Conservation (phyloP, 2,113 vertebrate genomes). For the Dunckerocampus dactyliophorus region DNA sequence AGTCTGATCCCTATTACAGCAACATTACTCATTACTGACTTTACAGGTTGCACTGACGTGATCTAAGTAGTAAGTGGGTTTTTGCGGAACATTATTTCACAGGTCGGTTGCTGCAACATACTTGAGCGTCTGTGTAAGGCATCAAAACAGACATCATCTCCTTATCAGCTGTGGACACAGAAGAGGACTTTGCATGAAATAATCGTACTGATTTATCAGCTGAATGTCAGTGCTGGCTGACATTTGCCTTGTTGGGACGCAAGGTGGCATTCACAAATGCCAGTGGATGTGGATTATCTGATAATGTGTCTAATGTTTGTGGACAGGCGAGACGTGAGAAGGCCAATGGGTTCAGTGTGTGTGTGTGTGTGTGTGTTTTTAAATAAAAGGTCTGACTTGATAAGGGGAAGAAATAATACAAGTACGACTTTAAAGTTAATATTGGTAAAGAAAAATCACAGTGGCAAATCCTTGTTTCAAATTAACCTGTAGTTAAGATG, state of each 20-base stretch:
- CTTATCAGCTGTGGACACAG: not conserved
- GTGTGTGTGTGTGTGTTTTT: too few relatives aligned
- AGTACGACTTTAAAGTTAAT: not conserved
- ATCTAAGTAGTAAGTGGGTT: too few relatives aligned
- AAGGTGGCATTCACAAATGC: not conserved
- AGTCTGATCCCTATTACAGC: too few relatives aligned
- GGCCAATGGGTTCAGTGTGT: not conserved
- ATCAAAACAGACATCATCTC: not conserved
- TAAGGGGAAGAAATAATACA: not conserved
- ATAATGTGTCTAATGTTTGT: slow-evolving; percentile 5
- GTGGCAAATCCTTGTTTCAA: too few relatives aligned
- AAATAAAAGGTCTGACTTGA: not conserved
- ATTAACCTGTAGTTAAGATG: not conserved
- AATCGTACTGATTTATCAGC: not conserved
- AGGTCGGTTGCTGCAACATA: too few relatives aligned
- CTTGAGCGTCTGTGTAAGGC: not conserved
- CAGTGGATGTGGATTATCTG: slow-evolving; percentile 1
- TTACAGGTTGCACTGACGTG: too few relatives aligned
- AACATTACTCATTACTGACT: too few relatives aligned
- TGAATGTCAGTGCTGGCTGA: slow-evolving; percentile 5
- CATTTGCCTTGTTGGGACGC: slow-evolving; percentile 6
- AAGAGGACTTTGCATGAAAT: not conserved
- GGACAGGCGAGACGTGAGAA: not conserved
- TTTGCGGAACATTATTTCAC: too few relatives aligned
- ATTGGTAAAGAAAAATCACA: not conserved